Evolutionary conservation across 2,797 vertebrate species (phyloP), one percentile per base, ranked within the genome.

Genomic region (Intellagama lesueurii): DNA sequence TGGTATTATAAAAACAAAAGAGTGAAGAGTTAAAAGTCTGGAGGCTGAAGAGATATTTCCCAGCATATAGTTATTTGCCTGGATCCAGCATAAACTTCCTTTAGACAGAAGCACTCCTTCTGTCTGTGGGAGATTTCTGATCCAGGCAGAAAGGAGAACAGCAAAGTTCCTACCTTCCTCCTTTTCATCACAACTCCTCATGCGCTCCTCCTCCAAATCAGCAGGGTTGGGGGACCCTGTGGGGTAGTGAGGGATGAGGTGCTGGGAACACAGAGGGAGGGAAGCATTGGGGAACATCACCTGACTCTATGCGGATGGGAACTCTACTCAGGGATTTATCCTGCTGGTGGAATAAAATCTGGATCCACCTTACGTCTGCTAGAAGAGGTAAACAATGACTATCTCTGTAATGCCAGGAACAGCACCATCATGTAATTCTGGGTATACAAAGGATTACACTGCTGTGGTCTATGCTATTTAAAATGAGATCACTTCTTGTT

Each of bases 1-100:
- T 35, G n/a, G 56, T 60, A 83, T 69, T 83, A n/a, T 85, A 12
- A 64, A 73, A 79, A 83, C 64, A 73, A 84, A 87, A 19, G 66
- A 26, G 60, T 52, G 77, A 90, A 52, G n/a, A 76, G 52, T 56
- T 40, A 19, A 9, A 66, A 81, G 47, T 9, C 17, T 70, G 5
- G 44, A 66, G 22, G 9, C 32, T 73, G 75, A 88, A 85, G 64
- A n/a, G 7, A 85, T 6, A 12, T 60, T 70, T 60, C 32, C 7
- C 26, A 56, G 14, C 6, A 32, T 44, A 47, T 22, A 14, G 44
- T 82, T 77, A 66, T 44, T 86, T 2, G 17, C 2, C 30, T 77
- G 83, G 32, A 60, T 76, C 32, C 14, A 2, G 7, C n/a, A 5
- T 16, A 76, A 76, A 7, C 35, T 28, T 76, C 11, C 19, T 19